Conservation (phyloP, 2,797 vertebrate genomes). For the Malurus leucopterus region DNA sequence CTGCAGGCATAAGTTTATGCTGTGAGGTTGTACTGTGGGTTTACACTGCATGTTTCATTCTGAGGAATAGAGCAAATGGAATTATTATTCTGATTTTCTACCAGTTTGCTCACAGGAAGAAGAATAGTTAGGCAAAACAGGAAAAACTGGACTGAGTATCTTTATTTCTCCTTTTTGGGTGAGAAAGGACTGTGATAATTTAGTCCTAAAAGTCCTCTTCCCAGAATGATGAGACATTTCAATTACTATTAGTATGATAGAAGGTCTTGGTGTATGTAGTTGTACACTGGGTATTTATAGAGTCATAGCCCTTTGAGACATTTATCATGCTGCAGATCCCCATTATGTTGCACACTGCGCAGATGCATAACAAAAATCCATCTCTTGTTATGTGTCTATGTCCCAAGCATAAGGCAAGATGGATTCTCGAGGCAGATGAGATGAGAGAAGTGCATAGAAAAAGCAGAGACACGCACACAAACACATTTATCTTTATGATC, state of each 20-base stretch:
- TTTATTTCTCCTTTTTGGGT: background rate
- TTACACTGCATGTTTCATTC: background rate
- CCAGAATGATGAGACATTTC: background rate
- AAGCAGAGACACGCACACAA: background rate
- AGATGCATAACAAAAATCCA: background rate
- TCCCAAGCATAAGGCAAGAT: background rate
- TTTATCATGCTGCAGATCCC: background rate
- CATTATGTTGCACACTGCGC: background rate
- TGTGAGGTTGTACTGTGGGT: background rate
- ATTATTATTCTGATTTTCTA: background rate
- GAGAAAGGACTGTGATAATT: background rate
- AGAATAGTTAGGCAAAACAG: background rate
- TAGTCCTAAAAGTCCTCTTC: background rate
- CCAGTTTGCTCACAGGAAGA: background rate
- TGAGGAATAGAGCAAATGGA: background rate
- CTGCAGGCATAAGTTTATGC: background rate
- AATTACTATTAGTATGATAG: background rate
- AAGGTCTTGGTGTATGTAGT: background rate
- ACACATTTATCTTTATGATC: background rate
- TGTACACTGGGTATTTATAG: background rate
- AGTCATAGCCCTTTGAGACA: background rate
- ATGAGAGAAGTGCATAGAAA: background rate
- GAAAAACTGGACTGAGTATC: background rate
- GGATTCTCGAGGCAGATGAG: background rate
- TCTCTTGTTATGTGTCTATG: background rate